Base-by-base conservation (phyloP, 2,888 invertebrate species). In the Orchestes rusci region DNA sequence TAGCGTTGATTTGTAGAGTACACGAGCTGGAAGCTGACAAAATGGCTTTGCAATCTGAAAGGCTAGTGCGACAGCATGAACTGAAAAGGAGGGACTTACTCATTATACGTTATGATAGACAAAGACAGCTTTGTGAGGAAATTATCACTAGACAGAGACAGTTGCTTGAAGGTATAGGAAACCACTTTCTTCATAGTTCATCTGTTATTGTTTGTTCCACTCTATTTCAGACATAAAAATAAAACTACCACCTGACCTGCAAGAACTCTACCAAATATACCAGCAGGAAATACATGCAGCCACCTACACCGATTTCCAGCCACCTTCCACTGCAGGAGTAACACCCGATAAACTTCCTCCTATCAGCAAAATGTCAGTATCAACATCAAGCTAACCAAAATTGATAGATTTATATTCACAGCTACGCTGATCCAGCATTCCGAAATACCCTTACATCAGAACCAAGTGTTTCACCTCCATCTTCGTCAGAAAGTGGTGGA, bases 21-120 rank as follows among this genome's bases (percentile, higher is more conserved):
- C 94, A 95, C 64, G 90, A 93, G 68, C 73, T 94, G 43, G 95
- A 95, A 70, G 92, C 94, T 0, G 91, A 93, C 66, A 95, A 92
- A 70, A 80, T 89, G 70, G 92, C 93, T 56, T 73, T 93, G 58
- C 91, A 92, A 68, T 89, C 91, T 2, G 87, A 89, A 62, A 73
- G 89, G 23, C 73, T 93, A 43, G 83, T 90, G 34, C 76, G 89
- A 16, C 86, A 90, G 57, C 90, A 91, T 58, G 92, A 93, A 62
- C 74, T 94, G 44, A 75, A 89, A 30, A 74, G 91, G 45, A 74
- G 91, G 34, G 92, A 93, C 63, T 74, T 91, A 49, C 80, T 91
- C 56, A 75, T 93, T 51, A 73, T 91, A 53, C 74, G 90, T 16
- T 84, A 87, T 43, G 86, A 89, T 63, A 75, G 91, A 17, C 91